A percentile compares a stretch with the other conserved stretches of the same genome.
phyloP scores from a whole-genome alignment of 2,888 invertebrate species.

The Hipparchia semele region DNA sequence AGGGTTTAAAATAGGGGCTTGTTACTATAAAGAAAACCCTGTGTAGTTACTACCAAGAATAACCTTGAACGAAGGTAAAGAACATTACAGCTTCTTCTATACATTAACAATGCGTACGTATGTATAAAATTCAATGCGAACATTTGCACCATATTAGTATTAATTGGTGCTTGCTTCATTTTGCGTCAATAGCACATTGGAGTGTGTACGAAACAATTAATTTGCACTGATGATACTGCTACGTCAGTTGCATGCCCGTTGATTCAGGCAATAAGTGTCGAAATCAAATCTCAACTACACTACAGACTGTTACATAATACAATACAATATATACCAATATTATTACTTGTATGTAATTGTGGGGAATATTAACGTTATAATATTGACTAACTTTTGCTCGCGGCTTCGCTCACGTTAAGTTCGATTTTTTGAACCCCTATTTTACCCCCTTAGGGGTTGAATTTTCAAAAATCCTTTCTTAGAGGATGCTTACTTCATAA shows the following conservation, averaged over 20 bases:
- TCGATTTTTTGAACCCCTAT: too few relatives aligned
- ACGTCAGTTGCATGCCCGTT: conserved; percentile 31
- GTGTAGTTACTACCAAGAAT: too few relatives aligned
- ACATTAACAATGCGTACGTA: too few relatives aligned
- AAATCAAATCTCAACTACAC: conserved; percentile 15
- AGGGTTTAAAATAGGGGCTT: too few relatives aligned
- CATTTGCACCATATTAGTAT: conserved; percentile 4
- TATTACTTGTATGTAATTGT: not conserved
- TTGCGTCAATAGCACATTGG: conserved; percentile 21
- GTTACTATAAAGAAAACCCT: too few relatives aligned
- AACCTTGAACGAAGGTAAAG: too few relatives aligned
- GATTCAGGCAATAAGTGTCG: conserved; percentile 24
- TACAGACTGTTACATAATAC: conserved; percentile 12
- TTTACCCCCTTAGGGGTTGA: too few relatives aligned
- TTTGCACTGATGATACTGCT: conserved; percentile 30
- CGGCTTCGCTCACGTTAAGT: too few relatives aligned
- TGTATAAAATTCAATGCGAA: not conserved
- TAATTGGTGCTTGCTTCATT: conserved; percentile 14
- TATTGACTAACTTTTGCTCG: not conserved
- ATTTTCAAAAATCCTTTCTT: too few relatives aligned
- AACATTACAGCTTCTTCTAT: too few relatives aligned
- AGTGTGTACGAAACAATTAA: conserved; percentile 28
- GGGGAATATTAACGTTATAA: not conserved
- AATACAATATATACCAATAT: not conserved
- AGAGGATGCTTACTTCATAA: too few relatives aligned